Evolutionary conservation across 2,113 vertebrate genomes (phyloP).

Genomic region (Corvus moneduloides): DNA sequence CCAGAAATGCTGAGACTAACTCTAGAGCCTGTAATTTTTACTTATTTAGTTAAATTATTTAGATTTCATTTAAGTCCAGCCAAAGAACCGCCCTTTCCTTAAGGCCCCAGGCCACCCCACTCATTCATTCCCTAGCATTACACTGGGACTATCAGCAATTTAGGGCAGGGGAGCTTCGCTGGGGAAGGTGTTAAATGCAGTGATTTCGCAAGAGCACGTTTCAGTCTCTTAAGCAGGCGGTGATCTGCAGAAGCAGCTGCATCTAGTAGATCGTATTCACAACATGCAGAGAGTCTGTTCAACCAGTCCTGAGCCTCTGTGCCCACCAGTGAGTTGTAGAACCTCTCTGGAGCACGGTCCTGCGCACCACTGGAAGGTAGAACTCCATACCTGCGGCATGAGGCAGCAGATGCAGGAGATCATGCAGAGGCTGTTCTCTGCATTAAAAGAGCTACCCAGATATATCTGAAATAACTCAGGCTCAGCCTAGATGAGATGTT

Average conservation of each 20-base stretch:
- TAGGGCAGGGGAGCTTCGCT: neutral
- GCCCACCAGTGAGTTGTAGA: neutral
- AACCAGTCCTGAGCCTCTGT: neutral
- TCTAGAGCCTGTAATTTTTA: neutral
- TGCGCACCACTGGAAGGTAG: neutral
- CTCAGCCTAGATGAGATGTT: neutral
- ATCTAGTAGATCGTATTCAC: neutral
- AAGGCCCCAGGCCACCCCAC: neutral
- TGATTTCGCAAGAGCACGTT: neutral
- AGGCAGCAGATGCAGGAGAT: neutral
- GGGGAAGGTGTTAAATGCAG: neutral
- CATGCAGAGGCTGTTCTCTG: neutral
- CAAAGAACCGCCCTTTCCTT: neutral
- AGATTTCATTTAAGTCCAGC: neutral
- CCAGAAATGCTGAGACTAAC: neutral
- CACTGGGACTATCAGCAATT: rapidly evolving
- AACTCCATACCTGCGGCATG: neutral
- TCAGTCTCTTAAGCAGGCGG: neutral
- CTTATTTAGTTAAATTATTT: neutral
- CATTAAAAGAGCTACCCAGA: neutral
- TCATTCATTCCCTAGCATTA: neutral
- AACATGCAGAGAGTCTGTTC: neutral
- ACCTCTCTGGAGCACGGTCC: neutral
- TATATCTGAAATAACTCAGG: neutral
- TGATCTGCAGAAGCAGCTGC: neutral